phyloP scores from a whole-genome alignment of 2,113 vertebrate genomes.

The Lontra canadensis region DNA sequence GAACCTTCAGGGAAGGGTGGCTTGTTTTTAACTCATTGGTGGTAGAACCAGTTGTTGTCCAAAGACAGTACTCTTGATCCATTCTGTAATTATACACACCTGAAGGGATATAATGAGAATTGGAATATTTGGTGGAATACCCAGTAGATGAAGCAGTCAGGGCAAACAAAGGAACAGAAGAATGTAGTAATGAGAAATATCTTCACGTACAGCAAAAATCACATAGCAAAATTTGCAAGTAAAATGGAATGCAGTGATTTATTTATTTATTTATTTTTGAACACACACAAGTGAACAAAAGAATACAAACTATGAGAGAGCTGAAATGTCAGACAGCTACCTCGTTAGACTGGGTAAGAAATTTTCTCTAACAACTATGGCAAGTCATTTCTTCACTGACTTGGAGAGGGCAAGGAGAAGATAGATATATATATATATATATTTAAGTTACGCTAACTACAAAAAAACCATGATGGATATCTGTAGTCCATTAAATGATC shows the following conservation, averaged over 20 bases:
- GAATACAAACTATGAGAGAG: not conserved
- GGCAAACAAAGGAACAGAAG: not conserved
- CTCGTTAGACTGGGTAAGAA: not conserved
- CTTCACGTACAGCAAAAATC: conserved; percentile 23
- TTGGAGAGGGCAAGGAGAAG: not conserved
- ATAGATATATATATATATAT: not conserved
- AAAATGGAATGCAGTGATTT: not conserved
- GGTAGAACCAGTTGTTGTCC: not conserved
- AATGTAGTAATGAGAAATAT: not conserved
- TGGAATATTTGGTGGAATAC: not conserved
- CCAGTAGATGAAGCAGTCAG: not conserved
- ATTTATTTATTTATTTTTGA: not conserved
- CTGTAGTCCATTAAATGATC: not conserved
- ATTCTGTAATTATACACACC: conserved; percentile 21
- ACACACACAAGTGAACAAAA: not conserved
- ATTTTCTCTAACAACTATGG: not conserved
- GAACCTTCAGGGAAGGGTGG: not conserved
- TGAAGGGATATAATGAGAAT: not conserved
- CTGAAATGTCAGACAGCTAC: not conserved
- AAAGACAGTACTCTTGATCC: not conserved
- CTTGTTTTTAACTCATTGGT: not conserved
- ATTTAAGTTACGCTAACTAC: not conserved
- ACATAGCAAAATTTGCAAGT: not conserved
- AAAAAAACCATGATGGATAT: not conserved
- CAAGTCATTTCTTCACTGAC: not conserved